Evolutionary conservation across 2,888 invertebrate genomes (phyloP).

Genomic region (Pachydiplax longipennis): DNA sequence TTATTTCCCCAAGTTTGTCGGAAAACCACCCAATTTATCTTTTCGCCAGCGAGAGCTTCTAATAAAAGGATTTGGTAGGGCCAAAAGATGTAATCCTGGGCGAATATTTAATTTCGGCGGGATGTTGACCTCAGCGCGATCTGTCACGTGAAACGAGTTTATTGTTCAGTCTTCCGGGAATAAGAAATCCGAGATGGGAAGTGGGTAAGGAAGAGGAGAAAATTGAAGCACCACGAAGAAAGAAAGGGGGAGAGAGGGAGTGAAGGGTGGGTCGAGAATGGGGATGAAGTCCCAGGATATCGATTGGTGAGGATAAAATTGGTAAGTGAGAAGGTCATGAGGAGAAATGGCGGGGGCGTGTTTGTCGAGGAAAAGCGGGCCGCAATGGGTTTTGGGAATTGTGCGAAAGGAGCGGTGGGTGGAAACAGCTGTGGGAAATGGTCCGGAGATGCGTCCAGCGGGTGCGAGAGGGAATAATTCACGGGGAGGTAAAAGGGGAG

Average conservation of each 20-base stretch:
- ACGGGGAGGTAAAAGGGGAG: not conserved
- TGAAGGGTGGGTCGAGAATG: no score
- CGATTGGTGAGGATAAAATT: constrained; percentile 24
- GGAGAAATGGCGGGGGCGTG: not conserved
- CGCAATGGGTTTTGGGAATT: not conserved
- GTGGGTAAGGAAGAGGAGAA: not conserved
- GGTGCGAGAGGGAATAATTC: no score
- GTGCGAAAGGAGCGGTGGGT: not conserved
- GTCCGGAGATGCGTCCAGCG: no score
- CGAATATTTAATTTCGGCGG: no score
- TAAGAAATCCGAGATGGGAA: not conserved
- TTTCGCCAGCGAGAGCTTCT: no score
- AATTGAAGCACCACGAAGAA: not conserved
- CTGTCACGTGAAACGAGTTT: no score
- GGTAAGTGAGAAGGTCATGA: constrained; percentile 34
- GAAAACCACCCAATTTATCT: no score
- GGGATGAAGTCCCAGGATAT: not conserved
- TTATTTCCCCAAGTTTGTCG: no score
- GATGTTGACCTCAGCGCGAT: no score
- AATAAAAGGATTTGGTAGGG: no score
- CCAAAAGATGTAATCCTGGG: no score
- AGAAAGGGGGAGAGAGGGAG: not conserved
- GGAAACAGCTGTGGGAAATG: not conserved
- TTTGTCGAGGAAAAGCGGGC: not conserved
- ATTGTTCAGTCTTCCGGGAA: no score